Base-by-base conservation (phyloP, 2,797 vertebrate species). In the Ptychobarbus kaznakovi region DNA sequence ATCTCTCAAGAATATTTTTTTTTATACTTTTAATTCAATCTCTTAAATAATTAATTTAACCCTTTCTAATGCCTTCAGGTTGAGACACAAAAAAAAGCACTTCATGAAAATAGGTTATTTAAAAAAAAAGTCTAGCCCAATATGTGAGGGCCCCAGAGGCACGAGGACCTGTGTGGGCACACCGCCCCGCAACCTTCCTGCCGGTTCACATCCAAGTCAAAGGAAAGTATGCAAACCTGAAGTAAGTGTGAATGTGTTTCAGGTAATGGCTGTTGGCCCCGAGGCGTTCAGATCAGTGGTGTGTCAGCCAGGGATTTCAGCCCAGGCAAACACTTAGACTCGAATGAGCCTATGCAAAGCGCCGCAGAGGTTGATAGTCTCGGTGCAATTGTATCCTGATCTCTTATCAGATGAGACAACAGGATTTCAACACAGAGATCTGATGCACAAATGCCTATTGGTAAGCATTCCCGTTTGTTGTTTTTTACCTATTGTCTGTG, bases 341-440 rank as follows among this genome's bases (percentile, higher is more conserved):
- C 15, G 81, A 68, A n/a, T 25, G 32, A 88, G 84, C 90, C 90
- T 88, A 91, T 89, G 90, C 82, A 89, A 91, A 90, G 38, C 69
- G 77, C 84, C 69, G 74, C 63, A 28, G 28, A 1, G 56, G 66
- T 83, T 70, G 83, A 87, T 82, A 80, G 68, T 75, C 73, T 85
- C 85, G 61, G 69, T 6, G 53, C 32, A 83, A 77, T 44, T 78
- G 35, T 38, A 69, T 40, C 70, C 20, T 73, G 49, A 69, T 79
- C 83, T 81, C 44, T 80, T 56, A 69, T 84, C 61, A 75, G 78
- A 86, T 78, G 28, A 68, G 15, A 77, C 12, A 61, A 63, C 72
- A 58, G 22, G 56, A 69, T 53, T 68, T 44, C 46, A 38, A n/a
- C n/a, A n/a, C 4, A 4, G 25, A 10, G 25, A 13, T 74, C 69